These are phyloP conservation scores for Drosophila peninsularis DNA, from an alignment of 2,888 invertebrate species.

Conservation along the genomic window DNA sequence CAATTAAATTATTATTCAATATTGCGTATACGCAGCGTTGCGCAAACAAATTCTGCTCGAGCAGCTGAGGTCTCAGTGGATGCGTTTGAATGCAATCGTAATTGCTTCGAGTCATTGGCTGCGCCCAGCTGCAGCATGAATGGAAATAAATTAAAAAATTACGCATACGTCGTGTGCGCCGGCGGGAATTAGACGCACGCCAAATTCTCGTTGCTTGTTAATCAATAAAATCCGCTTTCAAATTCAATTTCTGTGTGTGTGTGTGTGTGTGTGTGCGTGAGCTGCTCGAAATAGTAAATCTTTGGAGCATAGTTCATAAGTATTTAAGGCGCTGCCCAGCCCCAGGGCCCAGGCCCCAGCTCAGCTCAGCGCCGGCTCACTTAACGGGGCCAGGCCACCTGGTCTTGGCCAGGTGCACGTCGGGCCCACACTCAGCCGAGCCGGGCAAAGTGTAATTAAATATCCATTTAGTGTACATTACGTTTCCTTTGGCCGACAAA, in stretches of 20 bases:
- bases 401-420: slow-evolving; percentile 36
- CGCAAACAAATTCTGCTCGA: neutral
- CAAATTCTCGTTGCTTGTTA: slow-evolving; percentile 5
- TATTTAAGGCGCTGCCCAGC: slow-evolving; percentile 28
- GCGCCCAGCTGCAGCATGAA: neutral
- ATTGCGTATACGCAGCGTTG: slow-evolving; percentile 44
- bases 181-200: neutral
- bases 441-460: slow-evolving; percentile 71
- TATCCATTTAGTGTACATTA: slow-evolving; percentile 80
- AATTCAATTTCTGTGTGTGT: slow-evolving; percentile 22
- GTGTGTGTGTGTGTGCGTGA: no score
- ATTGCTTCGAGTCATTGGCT: slow-evolving; percentile 12
- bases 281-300: slow-evolving; percentile 22
- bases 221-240: slow-evolving; percentile 13
- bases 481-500: slow-evolving; percentile 65
- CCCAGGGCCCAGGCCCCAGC: no score
- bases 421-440: neutral
- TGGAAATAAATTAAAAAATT: slow-evolving; percentile 21
- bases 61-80: slow-evolving; percentile 19
- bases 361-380: no score
- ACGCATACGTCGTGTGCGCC: slow-evolving; percentile 25
- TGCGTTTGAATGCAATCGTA: slow-evolving; percentile 22
- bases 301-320: slow-evolving; percentile 43
- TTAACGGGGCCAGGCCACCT: slow-evolving; percentile 29
- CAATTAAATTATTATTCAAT: slow-evolving; percentile 38